A percentile compares a stretch with the other conserved stretches of the same genome.
Conservation (phyloP, 1,140 invertebrate species). For the Ceratoteleas bidentatus region DNA sequence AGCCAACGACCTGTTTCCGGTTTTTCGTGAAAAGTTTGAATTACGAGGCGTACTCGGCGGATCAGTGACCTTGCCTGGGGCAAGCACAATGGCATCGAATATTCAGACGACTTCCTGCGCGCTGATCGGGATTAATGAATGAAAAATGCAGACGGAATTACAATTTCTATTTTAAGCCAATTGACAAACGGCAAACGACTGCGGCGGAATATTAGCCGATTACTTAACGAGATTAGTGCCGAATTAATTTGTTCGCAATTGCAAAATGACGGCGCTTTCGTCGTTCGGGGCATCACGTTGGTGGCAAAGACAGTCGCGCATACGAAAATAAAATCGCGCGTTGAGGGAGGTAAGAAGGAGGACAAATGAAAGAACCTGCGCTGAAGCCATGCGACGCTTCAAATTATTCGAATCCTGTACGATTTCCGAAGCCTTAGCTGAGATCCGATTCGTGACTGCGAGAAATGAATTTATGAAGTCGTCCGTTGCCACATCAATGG, state of each 20-base stretch:
- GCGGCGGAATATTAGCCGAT: conserved; percentile 44
- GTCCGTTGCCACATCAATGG: conserved; percentile 59
- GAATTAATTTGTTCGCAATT: conserved; percentile 54
- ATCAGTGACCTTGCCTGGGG: conserved; percentile 74
- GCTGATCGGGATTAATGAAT: conserved; percentile 69
- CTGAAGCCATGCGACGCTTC: conserved; percentile 72
- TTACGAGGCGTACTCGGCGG: conserved; percentile 58
- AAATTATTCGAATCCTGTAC: conserved; percentile 81
- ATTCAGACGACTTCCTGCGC: conserved; percentile 72
- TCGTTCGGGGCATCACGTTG: conserved; percentile 5
- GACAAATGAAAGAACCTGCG: conserved; percentile 55
- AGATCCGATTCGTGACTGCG: conserved; percentile 68
- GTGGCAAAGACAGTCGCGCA: conserved; percentile 22
- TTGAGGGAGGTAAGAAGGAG: conserved; percentile 28
- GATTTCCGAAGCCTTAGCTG: conserved; percentile 80
- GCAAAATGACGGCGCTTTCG: conserved; percentile 25
- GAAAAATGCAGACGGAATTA: conserved; percentile 68
- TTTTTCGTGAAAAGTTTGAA: conserved; percentile 71
- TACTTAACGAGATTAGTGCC: conserved; percentile 52
- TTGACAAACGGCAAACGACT: conserved; percentile 54
- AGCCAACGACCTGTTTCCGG: conserved; percentile 71
- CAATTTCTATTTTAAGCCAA: conserved; percentile 67
- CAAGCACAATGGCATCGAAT: conserved; percentile 76
- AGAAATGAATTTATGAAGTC: conserved; percentile 64
- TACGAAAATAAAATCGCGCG: conserved; percentile 43